Evolutionary conservation across 2,113 vertebrate species (phyloP).

Genomic region (Nothoprocta pentlandii): DNA sequence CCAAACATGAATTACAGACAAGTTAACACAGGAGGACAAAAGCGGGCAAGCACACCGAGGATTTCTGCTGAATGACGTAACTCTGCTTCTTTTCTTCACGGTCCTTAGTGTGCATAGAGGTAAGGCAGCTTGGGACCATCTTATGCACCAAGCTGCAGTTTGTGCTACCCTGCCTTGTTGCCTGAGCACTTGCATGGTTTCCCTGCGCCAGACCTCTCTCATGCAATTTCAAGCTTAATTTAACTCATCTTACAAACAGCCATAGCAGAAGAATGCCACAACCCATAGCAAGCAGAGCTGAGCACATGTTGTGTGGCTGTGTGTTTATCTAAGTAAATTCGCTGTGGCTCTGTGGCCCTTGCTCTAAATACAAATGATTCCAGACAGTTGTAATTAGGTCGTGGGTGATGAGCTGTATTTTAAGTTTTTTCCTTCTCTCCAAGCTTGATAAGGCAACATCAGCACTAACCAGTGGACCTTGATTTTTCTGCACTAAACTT

Average conservation of each 20-base stretch:
- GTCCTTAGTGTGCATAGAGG: accelerated
- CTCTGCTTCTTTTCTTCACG: neutral
- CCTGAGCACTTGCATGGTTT: slow-evolving; percentile 64
- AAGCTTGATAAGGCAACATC: neutral
- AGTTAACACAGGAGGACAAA: neutral
- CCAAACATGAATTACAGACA: neutral
- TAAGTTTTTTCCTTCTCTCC: neutral
- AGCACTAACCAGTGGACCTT: neutral
- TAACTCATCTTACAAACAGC: slow-evolving; percentile 49
- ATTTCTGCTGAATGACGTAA: neutral
- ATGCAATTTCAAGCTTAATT: slow-evolving; percentile 74
- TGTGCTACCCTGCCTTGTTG: neutral
- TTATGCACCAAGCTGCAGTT: neutral
- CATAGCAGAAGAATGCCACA: slow-evolving; percentile 21
- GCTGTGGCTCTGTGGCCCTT: neutral
- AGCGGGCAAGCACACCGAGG: neutral
- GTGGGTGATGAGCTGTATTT: neutral
- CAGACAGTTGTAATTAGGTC: neutral
- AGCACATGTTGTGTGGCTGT: neutral
- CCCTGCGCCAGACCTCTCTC: slow-evolving; percentile 42
- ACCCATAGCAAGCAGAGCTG: slow-evolving; percentile 24
- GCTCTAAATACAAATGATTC: neutral
- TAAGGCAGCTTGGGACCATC: neutral
- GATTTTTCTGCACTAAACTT: neutral
- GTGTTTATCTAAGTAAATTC: slow-evolving; percentile 41